Conservation (phyloP, 2,113 vertebrate genomes). For the Pelecanus crispus region DNA sequence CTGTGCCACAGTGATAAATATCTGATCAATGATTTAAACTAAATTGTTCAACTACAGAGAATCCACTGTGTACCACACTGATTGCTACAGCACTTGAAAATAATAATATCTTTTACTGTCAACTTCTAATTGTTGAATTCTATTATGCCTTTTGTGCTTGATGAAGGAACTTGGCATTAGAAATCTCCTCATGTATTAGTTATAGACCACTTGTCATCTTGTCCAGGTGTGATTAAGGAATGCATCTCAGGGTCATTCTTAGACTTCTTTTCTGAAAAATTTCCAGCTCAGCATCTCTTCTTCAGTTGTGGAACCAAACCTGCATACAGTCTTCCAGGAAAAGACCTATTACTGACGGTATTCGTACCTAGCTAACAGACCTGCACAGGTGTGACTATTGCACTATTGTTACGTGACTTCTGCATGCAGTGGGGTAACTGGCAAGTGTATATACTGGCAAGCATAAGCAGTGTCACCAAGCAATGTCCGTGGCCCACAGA, state of each 20-base stretch:
- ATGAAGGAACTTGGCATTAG: not conserved
- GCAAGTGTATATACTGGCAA: not conserved
- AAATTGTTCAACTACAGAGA: not conserved
- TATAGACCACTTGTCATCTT: not conserved
- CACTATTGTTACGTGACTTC: not conserved
- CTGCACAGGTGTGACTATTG: too few relatives aligned
- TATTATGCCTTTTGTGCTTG: not conserved
- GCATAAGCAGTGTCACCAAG: not conserved
- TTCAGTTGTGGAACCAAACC: not conserved
- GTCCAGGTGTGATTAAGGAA: not conserved
- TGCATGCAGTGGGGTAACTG: not conserved
- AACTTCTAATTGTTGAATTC: not conserved
- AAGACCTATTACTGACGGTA: not conserved
- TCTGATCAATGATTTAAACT: not conserved
- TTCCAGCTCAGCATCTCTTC: not conserved
- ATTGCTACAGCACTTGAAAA: not conserved
- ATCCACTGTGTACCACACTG: fast-evolving
- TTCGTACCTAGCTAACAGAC: not conserved
- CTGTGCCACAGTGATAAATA: not conserved
- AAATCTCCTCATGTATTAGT: not conserved
- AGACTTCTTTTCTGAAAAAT: not conserved
- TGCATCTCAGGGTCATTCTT: not conserved
- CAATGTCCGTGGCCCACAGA: not conserved
- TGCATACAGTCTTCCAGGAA: not conserved
- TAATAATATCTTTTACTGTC: not conserved